phyloP scores from a whole-genome alignment of 2,797 vertebrate genomes.

The Hypotaenidia philippensis region DNA sequence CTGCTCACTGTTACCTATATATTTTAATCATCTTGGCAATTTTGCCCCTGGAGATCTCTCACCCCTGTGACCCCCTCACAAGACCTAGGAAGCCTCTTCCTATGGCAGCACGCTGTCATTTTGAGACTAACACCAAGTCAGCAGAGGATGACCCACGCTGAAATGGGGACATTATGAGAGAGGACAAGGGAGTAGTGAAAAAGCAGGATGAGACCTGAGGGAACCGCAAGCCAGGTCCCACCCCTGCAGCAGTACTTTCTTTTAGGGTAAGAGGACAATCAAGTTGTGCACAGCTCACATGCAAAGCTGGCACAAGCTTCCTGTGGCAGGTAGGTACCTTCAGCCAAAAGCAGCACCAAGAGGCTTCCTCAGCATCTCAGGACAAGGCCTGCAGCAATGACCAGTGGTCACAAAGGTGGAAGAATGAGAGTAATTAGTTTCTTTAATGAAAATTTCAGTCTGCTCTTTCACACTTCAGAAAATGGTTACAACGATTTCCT shows the following conservation, averaged over 20 bases:
- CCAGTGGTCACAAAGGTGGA: conserved; percentile 59
- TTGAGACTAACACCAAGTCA: background rate
- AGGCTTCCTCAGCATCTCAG: conserved; percentile 25
- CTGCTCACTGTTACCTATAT: background rate
- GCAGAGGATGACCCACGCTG: background rate
- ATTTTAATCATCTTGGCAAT: conserved; percentile 8
- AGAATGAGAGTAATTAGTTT: conserved; percentile 71
- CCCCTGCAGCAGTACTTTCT: background rate
- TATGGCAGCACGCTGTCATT: background rate
- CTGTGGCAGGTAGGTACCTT: background rate
- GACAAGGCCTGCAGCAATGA: conserved; percentile 42
- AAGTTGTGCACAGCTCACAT: background rate
- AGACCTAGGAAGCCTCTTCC: background rate
- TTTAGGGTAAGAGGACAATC: background rate
- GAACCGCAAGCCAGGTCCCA: background rate
- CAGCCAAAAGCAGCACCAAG: background rate
- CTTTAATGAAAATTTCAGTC: conserved; percentile 74
- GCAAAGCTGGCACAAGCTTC: background rate
- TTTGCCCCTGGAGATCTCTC: background rate
- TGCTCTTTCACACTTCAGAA: conserved; percentile 80
- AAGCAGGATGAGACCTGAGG: background rate
- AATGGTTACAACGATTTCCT: conserved; percentile 78
- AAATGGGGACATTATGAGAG: background rate
- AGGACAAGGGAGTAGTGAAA: background rate
- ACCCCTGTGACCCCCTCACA: too few relatives aligned